Conservation (phyloP, 2,113 vertebrate species). For the Pluvialis apricaria region DNA sequence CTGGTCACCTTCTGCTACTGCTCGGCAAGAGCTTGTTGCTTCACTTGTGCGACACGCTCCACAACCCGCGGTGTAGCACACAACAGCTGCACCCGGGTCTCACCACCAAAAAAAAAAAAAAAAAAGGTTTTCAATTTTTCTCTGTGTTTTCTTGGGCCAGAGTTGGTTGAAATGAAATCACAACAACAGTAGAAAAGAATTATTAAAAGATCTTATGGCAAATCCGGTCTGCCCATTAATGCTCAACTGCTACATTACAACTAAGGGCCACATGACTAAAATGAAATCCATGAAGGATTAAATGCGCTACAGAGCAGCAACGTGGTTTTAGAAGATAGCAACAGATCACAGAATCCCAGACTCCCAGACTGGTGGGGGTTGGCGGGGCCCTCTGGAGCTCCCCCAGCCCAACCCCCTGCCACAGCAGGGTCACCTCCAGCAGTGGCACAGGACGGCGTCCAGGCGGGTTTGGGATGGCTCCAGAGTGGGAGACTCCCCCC, state of each 20-base stretch:
- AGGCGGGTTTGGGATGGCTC: no score
- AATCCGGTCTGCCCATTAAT: neutral
- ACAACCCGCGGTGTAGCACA: rapidly evolving
- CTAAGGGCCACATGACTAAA: neutral
- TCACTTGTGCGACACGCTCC: neutral
- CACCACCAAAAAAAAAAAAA: neutral
- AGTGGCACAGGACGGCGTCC: no score
- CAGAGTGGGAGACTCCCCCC: no score
- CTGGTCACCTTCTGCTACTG: neutral
- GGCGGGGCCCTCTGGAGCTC: no score
- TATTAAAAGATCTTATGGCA: neutral
- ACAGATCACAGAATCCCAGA: no score
- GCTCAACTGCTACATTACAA: neutral
- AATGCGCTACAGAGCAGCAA: neutral
- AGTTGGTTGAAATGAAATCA: neutral
- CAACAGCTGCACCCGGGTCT: rapidly evolving
- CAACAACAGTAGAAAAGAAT: neutral
- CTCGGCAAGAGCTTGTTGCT: neutral
- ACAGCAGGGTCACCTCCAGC: no score
- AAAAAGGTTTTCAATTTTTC: neutral
- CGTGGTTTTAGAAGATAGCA: neutral
- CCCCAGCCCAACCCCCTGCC: no score
- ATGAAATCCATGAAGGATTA: neutral
- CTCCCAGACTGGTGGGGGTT: no score
- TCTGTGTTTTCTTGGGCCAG: neutral